These are phyloP conservation scores for Troides oblongomaculatus DNA, from an alignment of 2,888 invertebrate species.

Conservation along the genomic window DNA sequence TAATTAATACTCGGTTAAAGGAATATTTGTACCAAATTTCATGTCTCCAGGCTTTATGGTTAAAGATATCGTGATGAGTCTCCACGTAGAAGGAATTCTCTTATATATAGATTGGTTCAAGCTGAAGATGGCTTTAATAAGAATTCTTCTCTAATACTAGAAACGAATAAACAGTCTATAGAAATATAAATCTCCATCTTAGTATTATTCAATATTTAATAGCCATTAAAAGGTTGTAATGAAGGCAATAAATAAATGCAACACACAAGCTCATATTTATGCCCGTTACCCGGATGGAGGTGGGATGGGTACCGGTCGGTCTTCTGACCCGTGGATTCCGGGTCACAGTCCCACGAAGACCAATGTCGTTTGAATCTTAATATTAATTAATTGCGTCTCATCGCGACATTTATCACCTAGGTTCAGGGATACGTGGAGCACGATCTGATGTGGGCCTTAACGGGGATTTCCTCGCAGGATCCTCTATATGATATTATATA, in stretches of 20 bases:
- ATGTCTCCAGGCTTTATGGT: no score
- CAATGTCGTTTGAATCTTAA: slow-evolving; percentile 18
- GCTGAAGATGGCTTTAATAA: no score
- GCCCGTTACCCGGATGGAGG: slow-evolving; percentile 4
- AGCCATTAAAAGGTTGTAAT: background rate
- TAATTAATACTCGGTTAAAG: no score
- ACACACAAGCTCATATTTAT: background rate
- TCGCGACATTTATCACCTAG: slow-evolving; percentile 22
- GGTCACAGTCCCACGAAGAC: slow-evolving; percentile 26
- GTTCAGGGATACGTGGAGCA: slow-evolving; percentile 18
- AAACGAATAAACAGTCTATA: background rate
- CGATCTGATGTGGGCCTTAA: slow-evolving; percentile 8
- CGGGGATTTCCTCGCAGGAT: slow-evolving; percentile 21
- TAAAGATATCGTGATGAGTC: no score
- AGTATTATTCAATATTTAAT: background rate
- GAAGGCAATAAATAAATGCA: background rate
- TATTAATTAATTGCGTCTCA: slow-evolving; percentile 25
- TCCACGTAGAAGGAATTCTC: no score
- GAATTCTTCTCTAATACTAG: no score
- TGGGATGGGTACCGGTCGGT: slow-evolving; percentile 7
- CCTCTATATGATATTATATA: slow-evolving; percentile 11
- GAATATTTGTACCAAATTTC: no score
- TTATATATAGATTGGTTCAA: no score
- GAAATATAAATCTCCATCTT: background rate
- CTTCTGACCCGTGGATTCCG: slow-evolving; percentile 27